Percentiles rank a stretch among this genome's conserved stretches.
These are phyloP conservation scores for Cyaniris semiargus DNA, from an alignment of 2,888 invertebrate species.

Conservation along the genomic window DNA sequence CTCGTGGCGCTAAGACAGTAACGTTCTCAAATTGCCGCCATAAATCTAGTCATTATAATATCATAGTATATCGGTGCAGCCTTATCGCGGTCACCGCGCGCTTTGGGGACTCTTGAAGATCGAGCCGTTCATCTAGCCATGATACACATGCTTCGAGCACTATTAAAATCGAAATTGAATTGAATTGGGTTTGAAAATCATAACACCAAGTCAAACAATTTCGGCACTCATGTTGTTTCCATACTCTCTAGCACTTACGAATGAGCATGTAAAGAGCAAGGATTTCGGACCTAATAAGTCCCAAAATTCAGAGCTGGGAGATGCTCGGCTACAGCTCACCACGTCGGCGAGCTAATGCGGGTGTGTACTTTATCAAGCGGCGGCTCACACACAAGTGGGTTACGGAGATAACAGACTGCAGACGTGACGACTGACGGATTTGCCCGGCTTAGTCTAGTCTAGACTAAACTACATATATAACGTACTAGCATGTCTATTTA, in stretches of 20 bases:
- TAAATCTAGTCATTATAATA: slow-evolving; percentile 8
- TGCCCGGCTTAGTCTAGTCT: not conserved
- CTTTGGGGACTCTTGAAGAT: not conserved
- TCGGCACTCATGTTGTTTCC: no score
- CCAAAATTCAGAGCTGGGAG: not conserved
- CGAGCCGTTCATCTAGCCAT: not conserved
- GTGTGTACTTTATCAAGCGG: slow-evolving; percentile 3
- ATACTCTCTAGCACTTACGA: no score
- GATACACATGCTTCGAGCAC: no score
- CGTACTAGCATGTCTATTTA: not conserved
- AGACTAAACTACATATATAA: not conserved
- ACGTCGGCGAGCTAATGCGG: not conserved
- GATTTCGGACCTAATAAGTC: not conserved
- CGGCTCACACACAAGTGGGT: slow-evolving; percentile 13
- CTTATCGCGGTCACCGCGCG: slow-evolving; percentile 12
- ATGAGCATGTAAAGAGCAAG: not conserved
- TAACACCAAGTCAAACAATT: no score
- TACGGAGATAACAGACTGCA: slow-evolving; percentile 3
- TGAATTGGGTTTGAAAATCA: no score
- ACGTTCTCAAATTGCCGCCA: not conserved
- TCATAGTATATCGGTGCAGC: not conserved
- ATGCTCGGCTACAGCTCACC: not conserved
- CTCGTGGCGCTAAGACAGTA: not conserved
- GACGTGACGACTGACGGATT: slow-evolving; percentile 19
- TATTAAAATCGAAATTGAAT: no score